These are phyloP conservation scores for Eupelmus urozonus DNA, from an alignment of 2,888 invertebrate genomes.

Conservation along the genomic window DNA sequence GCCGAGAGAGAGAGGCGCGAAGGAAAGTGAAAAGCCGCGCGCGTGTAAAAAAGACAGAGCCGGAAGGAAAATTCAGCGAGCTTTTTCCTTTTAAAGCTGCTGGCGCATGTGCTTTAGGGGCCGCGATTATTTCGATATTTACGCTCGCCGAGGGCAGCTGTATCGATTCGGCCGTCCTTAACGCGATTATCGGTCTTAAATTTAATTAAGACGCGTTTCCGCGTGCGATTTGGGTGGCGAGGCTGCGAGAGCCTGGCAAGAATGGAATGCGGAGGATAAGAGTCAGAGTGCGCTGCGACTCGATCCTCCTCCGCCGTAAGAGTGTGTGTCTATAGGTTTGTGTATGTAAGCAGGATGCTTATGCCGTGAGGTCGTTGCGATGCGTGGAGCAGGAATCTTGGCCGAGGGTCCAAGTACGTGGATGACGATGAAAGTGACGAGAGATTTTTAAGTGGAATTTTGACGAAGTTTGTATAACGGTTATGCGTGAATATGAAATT, in stretches of 20 bases:
- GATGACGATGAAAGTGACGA: constrained; percentile 20
- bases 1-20: background rate
- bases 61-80: background rate
- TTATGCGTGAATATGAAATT: no score
- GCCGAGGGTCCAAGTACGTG: background rate
- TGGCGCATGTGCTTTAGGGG: no score
- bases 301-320: no score
- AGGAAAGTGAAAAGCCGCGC: constrained; percentile 38
- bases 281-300: constrained; percentile 5
- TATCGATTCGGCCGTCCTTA: no score
- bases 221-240: background rate
- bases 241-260: background rate
- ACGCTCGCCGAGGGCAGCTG: no score
- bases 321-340: no score
- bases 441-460: background rate
- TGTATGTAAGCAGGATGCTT: no score
- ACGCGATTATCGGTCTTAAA: background rate
- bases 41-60: background rate
- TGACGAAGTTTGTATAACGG: no score
- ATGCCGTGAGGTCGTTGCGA: background rate
- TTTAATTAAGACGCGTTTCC: background rate
- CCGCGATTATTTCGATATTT: no score
- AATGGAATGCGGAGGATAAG: constrained; percentile 22
- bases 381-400: no score
- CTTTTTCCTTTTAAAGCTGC: no score